phyloP scores from a whole-genome alignment of 2,113 vertebrate species.

The Rynchops niger region DNA sequence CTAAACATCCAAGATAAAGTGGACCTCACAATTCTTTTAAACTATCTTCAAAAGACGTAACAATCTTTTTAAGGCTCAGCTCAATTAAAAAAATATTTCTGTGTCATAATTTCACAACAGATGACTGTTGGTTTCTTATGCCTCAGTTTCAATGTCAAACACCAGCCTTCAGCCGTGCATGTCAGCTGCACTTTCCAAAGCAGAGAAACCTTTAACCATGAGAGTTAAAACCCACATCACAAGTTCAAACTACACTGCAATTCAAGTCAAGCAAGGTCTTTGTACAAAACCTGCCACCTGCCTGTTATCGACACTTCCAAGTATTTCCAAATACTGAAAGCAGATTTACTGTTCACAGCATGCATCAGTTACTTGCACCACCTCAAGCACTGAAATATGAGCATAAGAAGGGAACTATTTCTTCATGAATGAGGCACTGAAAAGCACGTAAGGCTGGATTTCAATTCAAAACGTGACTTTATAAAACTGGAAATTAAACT shows the following conservation, averaged over 20 bases:
- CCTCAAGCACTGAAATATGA: background rate
- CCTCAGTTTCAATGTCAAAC: background rate
- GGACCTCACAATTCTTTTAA: background rate
- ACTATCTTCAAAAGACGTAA: background rate
- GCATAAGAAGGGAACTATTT: background rate
- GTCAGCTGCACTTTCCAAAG: background rate
- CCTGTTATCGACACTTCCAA: background rate
- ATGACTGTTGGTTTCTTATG: background rate
- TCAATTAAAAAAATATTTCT: background rate
- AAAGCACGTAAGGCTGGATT: background rate
- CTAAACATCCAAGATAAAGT: background rate
- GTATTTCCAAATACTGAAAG: background rate
- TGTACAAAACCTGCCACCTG: slow-evolving; percentile 24
- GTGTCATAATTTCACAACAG: background rate
- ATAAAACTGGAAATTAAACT: background rate
- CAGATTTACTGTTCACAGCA: background rate
- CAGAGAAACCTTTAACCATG: background rate
- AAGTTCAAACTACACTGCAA: slow-evolving; percentile 38
- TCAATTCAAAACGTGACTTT: background rate
- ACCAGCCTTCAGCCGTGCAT: background rate
- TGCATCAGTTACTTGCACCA: background rate
- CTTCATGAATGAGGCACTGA: background rate
- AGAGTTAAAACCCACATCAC: background rate
- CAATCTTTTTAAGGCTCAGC: background rate
- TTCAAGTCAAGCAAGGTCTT: slow-evolving; percentile 37